Base-by-base conservation (phyloP, 2,797 vertebrate genomes). In the Artibeus jamaicensis region DNA sequence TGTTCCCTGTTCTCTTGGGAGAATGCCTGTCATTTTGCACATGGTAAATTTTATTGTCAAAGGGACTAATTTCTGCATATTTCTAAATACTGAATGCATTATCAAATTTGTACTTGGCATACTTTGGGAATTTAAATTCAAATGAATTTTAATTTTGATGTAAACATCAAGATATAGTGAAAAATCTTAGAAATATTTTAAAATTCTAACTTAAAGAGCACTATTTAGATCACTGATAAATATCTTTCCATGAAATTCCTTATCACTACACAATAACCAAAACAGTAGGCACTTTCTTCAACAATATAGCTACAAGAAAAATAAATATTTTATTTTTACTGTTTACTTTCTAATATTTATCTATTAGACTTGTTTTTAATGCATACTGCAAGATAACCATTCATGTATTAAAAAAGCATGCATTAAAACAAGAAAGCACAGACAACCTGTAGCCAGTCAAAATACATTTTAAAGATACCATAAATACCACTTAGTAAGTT, bases 181-280 rank as follows among this genome's bases (percentile, higher is more conserved):
- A 93, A 73, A 37, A 10, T 46, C 24, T 44, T 48, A 59, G 42
- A 92, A 83, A 82, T 57, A 39, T 39, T 76, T 73, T 91, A 62
- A 34, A 26, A 39, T 78, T 93, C 46, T 84, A 90, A 88, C 85
- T 93, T 95, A 70, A 83, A 95, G 14, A 81, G 9, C 32, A 82
- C 74, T 95, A 26, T 50, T 83, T 93, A 87, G 50, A 93, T 29
- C 42, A 53, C 19, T 50, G 12, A 85, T 86, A 89, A 85, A 15
- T 14, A 76, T 37, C 42, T 70, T 78, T 55, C 81, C 18, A n/a
- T 73, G 22, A 91, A 91, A 91, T 85, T 21, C 42, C 68, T 81
- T 94, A 81, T 32, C 71, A 92, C 8, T 57, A 42, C 39, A 26
- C 57, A 82, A 42, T 68, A 73, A 73, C 24, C 37, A 91, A 76